Conservation (phyloP, 2,888 invertebrate genomes). For the Chelonus formosanus region DNA sequence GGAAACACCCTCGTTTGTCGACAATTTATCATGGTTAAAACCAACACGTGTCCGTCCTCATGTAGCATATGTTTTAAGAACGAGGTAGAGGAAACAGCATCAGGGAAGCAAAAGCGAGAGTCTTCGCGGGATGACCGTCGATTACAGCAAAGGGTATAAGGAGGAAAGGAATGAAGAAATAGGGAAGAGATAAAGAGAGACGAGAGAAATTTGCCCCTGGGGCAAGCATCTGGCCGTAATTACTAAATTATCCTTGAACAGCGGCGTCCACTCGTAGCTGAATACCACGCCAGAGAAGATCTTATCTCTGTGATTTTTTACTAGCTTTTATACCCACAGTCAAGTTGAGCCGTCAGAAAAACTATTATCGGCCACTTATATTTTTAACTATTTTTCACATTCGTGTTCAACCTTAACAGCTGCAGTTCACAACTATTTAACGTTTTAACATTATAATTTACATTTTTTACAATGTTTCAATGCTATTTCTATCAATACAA, state of each 20-base stretch:
- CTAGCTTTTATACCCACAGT: slow-evolving; percentile 23
- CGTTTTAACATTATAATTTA: too few species aligned
- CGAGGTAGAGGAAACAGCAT: slow-evolving; percentile 15
- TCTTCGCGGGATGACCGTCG: slow-evolving; percentile 6
- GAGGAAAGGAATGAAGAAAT: slow-evolving; percentile 11
- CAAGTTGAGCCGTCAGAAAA: slow-evolving; percentile 19
- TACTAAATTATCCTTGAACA: slow-evolving; percentile 62
- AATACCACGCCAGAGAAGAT: slow-evolving; percentile 26
- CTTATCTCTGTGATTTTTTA: slow-evolving; percentile 32
- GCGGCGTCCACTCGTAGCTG: slow-evolving; percentile 46
- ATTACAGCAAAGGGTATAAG: slow-evolving; percentile 6
- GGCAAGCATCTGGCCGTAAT: slow-evolving; percentile 62
- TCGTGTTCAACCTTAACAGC: neutral
- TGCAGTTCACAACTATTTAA: too few species aligned
- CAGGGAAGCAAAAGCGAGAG: slow-evolving; percentile 1
- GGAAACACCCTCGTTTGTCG: slow-evolving; percentile 25
- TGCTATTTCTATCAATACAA: too few species aligned
- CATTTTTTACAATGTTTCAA: too few species aligned
- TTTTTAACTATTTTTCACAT: slow-evolving; percentile 12
- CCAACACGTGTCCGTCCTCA: slow-evolving; percentile 28
- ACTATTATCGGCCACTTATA: slow-evolving; percentile 19
- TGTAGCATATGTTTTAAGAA: slow-evolving; percentile 24
- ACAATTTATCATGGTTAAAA: slow-evolving; percentile 27
- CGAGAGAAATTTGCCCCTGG: slow-evolving; percentile 43
- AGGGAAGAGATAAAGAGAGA: slow-evolving; percentile 8